Conservation (phyloP, 2,113 vertebrate genomes). For the Prietella phreatophila region DNA sequence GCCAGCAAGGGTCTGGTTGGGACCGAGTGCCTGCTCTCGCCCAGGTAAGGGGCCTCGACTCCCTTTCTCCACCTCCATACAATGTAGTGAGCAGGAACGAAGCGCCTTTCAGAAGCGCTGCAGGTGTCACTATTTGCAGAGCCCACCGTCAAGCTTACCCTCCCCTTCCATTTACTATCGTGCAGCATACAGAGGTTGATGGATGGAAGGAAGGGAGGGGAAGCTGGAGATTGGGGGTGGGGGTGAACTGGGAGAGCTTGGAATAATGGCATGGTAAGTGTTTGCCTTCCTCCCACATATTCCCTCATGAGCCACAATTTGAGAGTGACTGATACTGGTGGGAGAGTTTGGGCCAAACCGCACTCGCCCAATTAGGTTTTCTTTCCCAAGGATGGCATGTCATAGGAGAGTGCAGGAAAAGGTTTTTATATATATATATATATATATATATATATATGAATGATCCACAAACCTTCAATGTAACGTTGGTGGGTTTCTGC, state of each 20-base stretch:
- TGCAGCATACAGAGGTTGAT: slow-evolving; percentile 39
- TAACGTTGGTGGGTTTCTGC: slow-evolving; percentile 27
- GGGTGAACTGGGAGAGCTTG: slow-evolving; percentile 60
- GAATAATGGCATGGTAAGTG: slow-evolving; percentile 84
- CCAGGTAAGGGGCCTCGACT: slow-evolving; percentile 82
- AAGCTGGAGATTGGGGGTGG: slow-evolving; percentile 34
- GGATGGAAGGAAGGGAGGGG: slow-evolving; percentile 25
- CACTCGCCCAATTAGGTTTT: slow-evolving; percentile 56
- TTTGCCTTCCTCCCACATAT: slow-evolving; percentile 74
- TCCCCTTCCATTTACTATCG: slow-evolving; percentile 46
- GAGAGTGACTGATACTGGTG: slow-evolving; percentile 85
- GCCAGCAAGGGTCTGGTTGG: slow-evolving; percentile 78
- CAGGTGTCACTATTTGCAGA: slow-evolving; percentile 53
- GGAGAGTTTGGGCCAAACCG: slow-evolving; percentile 59
- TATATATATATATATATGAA: too few species aligned
- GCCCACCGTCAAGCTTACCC: slow-evolving; percentile 39
- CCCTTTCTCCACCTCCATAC: slow-evolving; percentile 48
- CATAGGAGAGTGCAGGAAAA: slow-evolving; percentile 34
- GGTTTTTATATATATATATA: too few species aligned
- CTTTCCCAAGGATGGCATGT: slow-evolving; percentile 56
- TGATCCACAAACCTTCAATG: slow-evolving; percentile 12
- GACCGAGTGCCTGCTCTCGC: slow-evolving; percentile 81
- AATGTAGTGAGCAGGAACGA: slow-evolving; percentile 50
- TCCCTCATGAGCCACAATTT: slow-evolving; percentile 77
- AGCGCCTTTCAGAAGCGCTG: slow-evolving; percentile 50